Conservation (phyloP, 2,797 vertebrate species). For the Phoebastria nigripes region DNA sequence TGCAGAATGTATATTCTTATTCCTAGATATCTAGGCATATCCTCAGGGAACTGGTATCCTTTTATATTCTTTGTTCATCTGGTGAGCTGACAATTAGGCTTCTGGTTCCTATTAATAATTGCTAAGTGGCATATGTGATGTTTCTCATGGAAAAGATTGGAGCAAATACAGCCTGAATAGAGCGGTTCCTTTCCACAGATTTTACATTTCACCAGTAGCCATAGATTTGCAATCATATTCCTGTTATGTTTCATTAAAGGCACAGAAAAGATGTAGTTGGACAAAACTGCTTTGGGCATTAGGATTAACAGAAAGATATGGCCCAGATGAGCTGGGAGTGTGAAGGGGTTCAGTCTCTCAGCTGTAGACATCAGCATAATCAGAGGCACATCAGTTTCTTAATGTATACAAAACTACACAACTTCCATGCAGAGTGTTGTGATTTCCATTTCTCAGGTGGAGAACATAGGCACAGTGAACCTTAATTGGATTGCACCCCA, state of each 20-base stretch:
- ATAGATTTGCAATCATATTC: neutral
- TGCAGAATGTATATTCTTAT: neutral
- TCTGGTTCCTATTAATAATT: conserved; percentile 1
- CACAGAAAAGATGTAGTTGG: neutral
- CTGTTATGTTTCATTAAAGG: neutral
- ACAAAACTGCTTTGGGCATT: neutral
- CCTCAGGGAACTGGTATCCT: neutral
- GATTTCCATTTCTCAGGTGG: neutral
- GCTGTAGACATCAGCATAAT: neutral
- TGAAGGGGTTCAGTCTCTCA: neutral
- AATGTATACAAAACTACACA: neutral
- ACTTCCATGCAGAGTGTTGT: neutral
- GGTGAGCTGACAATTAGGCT: conserved; percentile 9
- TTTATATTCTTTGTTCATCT: neutral
- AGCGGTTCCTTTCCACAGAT: neutral
- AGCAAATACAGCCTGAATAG: neutral
- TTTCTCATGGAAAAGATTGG: neutral
- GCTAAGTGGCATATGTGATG: neutral
- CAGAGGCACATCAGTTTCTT: neutral
- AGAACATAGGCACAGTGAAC: neutral
- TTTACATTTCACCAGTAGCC: neutral
- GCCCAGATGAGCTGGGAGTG: neutral
- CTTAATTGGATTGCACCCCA: neutral
- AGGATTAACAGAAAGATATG: neutral
- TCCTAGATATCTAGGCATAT: neutral